Base-by-base conservation (phyloP, 2,113 vertebrate species). In the Passer montanus region DNA sequence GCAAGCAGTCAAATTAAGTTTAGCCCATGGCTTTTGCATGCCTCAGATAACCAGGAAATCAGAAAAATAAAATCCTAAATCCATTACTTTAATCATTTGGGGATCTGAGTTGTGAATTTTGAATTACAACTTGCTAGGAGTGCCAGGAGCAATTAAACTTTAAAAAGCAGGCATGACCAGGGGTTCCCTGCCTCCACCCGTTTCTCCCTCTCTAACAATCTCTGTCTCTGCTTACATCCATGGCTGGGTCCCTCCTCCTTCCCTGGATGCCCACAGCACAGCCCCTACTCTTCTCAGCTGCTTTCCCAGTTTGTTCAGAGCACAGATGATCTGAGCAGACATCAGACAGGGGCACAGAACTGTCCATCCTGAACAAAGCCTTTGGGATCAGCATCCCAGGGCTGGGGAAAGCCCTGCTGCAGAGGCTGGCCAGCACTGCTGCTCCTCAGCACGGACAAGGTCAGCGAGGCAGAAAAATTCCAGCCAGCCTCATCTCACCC, bases 301-400 rank as follows among this genome's bases (percentile, higher is more conserved):
- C 89, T 58, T 93, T 59, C 78, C 77, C 64, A 58, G 66, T 46
- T 77, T 60, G 82, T 64, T 75, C 82, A 44, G 23, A 63, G 44
- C 91, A 78, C 23, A 59, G 67, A 72, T 4, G 16, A 41, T 70
- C 56, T 33, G 55, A 83, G 60, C 37, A 74, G 62, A 78, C 31
- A 52, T 62, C 69, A 77, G 30, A 7, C 11, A 80, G 62, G 63
- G 49, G 33, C 39, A 35, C 41, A 66, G 52, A 47, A 73, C 23
- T 26, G 15, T 3, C 69, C 50, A 39, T 20, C 28, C 84, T 24
- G 52, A 44, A 8, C 46, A 74, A 74, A 69, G 49, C 30, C 55
- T 44, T 2, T 5, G 52, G 49, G n/a, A 53, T 26, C 46, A 3
- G 2, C 2, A 2, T 35, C 9, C 37, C 11, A 17, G 53, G 8